phyloP scores from a whole-genome alignment of 2,113 vertebrate genomes.

The Accipiter virgatus region DNA sequence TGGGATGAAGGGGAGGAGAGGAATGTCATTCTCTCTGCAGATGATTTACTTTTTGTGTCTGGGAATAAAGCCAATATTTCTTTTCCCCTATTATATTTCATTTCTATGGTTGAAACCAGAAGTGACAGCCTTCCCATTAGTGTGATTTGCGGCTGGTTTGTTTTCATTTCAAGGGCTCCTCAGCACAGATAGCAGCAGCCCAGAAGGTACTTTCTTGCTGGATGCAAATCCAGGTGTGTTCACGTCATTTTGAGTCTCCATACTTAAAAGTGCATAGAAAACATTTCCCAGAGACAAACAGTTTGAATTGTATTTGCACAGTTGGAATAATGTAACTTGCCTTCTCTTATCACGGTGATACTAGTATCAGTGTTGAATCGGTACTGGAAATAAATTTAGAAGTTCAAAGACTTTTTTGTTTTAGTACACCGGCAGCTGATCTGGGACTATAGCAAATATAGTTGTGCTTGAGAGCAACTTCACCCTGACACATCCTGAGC shows the following conservation, averaged over 20 bases:
- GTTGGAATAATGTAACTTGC: not conserved
- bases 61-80: conserved; percentile 16
- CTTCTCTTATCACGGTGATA: not conserved
- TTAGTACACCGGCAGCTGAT: not conserved
- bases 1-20: not conserved
- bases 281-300: not conserved
- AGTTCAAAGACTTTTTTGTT: not conserved
- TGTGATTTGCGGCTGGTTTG: conserved; percentile 8
- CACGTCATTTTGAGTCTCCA: not conserved
- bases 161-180: conserved; percentile 5
- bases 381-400: not conserved
- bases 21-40: not conserved
- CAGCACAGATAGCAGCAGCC: not conserved
- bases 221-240: not conserved
- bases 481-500: not conserved
- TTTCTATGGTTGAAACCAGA: not conserved
- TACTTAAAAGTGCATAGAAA: not conserved
- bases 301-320: not conserved
- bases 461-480: not conserved
- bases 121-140: conserved; percentile 11
- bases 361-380: not conserved
- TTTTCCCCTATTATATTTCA: conserved; percentile 23
- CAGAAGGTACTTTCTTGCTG: not conserved
- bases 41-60: conserved; percentile 22
- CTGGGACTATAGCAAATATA: not conserved